A percentile compares a stretch with the other conserved stretches of the same genome.
These are phyloP conservation scores for Bombus superbus DNA, from an alignment of 1,140 invertebrate species.

Conservation along the genomic window DNA sequence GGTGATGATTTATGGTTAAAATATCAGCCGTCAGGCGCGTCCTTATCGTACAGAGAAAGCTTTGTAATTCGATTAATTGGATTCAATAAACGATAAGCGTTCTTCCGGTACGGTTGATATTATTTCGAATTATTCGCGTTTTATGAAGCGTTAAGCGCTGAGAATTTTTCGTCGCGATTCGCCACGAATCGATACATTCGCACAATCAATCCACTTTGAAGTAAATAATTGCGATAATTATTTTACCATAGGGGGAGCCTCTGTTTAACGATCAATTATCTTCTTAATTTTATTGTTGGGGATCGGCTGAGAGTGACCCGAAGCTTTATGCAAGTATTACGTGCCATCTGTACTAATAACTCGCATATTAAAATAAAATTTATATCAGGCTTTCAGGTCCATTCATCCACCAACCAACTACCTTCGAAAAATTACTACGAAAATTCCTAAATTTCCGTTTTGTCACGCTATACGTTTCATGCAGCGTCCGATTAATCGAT, in stretches of 20 bases:
- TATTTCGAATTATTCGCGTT: neutral
- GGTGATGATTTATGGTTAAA: constrained; percentile 26
- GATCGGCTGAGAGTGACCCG: neutral
- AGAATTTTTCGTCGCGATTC: neutral
- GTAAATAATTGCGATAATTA: neutral
- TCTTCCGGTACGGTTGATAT: neutral
- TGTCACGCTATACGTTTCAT: neutral
- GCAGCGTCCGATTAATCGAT: neutral
- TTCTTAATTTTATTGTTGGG: neutral
- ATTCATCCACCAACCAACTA: neutral
- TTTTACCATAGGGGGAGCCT: neutral
- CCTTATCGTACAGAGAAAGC: constrained; percentile 6
- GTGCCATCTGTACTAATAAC: neutral
- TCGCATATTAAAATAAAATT: neutral
- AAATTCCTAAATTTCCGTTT: neutral
- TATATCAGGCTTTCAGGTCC: neutral
- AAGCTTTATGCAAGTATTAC: neutral
- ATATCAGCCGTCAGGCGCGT: neutral
- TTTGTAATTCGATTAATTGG: constrained; percentile 27
- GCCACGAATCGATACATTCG: neutral
- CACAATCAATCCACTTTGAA: neutral
- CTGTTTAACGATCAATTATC: neutral
- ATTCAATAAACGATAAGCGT: constrained; percentile 18
- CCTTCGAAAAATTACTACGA: neutral
- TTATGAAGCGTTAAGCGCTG: neutral